Evolutionary conservation across 2,888 invertebrate species (phyloP).

Genomic region (Lasioglossum oenotherae): DNA sequence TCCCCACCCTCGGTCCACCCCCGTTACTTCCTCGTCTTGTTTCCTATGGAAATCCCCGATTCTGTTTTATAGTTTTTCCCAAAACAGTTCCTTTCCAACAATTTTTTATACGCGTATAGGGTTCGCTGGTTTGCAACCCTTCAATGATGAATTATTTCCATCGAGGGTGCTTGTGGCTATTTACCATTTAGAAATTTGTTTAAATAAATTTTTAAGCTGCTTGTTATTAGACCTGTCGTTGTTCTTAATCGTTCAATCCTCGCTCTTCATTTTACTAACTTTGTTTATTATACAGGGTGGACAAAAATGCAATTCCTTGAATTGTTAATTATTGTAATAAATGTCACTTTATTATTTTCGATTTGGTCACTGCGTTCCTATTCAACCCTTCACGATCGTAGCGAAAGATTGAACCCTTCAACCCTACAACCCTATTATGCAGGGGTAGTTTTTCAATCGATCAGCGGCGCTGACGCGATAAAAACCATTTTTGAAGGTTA

Average conservation of each 20-base stretch:
- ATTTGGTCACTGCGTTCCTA: neutral
- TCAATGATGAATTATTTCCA: neutral
- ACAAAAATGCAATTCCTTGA: no score
- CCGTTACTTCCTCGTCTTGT: conserved; percentile 21
- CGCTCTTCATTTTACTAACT: neutral
- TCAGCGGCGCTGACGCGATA: neutral
- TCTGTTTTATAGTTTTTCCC: conserved; percentile 5
- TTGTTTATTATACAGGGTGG: no score
- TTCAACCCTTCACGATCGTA: neutral
- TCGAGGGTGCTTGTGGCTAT: neutral
- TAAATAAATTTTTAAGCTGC: neutral
- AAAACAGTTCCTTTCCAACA: neutral
- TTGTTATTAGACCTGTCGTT: no score
- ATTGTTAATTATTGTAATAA: neutral
- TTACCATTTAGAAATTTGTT: neutral
- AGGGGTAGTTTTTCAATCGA: conserved; percentile 3
- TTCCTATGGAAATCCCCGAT: conserved; percentile 1
- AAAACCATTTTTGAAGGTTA: neutral
- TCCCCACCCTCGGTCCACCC: conserved; percentile 26
- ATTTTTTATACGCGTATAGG: neutral
- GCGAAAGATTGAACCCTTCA: neutral
- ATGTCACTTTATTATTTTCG: neutral
- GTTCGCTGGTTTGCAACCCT: neutral
- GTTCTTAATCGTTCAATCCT: no score
- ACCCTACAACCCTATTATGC: neutral